Conservation (phyloP, 2,797 vertebrate species). For the Typhlichthys subterraneus region DNA sequence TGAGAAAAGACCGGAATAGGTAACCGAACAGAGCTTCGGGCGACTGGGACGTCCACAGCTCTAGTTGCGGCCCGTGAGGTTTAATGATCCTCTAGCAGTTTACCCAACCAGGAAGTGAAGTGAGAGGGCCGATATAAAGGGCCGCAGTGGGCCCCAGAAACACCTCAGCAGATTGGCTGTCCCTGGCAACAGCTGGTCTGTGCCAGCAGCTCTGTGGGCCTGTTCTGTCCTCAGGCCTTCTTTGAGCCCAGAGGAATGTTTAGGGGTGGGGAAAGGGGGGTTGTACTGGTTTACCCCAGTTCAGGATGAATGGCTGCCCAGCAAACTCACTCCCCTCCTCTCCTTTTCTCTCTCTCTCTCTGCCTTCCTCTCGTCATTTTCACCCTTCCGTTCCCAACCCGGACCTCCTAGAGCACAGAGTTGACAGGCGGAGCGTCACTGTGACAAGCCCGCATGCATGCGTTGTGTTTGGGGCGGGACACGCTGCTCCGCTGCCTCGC, state of each 20-base stretch:
- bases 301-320: constrained; percentile 72
- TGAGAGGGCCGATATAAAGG: constrained; percentile 63
- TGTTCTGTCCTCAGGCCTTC: constrained; percentile 72
- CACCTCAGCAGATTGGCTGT: constrained; percentile 67
- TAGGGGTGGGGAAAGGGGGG: constrained; percentile 20
- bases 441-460: constrained; percentile 12
- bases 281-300: constrained; percentile 47
- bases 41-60: not conserved
- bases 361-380: constrained; percentile 15
- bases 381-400: constrained; percentile 9
- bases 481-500: too few species aligned
- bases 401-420: constrained; percentile 13
- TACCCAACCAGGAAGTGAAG: constrained; percentile 75
- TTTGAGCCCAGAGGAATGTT: constrained; percentile 78
- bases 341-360: constrained; percentile 14
- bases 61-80: constrained; percentile 23
- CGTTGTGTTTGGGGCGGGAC: not conserved
- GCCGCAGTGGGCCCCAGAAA: constrained; percentile 65
- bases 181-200: constrained; percentile 72
- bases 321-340: constrained; percentile 43
- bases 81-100: constrained; percentile 57
- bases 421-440: constrained; percentile 32
- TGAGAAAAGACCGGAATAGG: constrained; percentile 11
- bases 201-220: constrained; percentile 78
- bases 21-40: constrained; percentile 13